Evolutionary conservation across 2,113 vertebrate species (phyloP).

Genomic region (Salvator merianae): DNA sequence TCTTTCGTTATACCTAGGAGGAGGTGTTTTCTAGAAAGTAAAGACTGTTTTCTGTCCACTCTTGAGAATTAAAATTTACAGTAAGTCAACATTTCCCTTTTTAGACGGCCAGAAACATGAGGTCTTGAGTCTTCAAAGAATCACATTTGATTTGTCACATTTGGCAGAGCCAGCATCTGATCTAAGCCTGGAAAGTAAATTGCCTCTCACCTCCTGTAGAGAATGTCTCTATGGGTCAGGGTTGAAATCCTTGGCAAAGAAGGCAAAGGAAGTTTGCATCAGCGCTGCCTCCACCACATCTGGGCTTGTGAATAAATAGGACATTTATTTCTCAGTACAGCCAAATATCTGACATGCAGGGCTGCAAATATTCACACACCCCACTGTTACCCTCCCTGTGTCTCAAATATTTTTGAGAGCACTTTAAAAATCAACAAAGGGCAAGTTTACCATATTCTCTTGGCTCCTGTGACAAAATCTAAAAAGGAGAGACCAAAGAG

Average conservation of each 20-base stretch:
- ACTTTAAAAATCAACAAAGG: constrained; percentile 46
- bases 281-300: constrained; percentile 54
- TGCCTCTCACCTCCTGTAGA: constrained; percentile 66
- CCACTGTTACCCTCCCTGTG: constrained; percentile 38
- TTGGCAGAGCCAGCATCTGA: constrained; percentile 60
- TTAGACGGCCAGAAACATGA: constrained; percentile 17
- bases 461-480: constrained; percentile 55
- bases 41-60: not conserved
- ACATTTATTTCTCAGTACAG: constrained; percentile 24
- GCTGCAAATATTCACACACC: constrained; percentile 50
- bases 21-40: not conserved
- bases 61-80: not conserved
- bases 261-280: constrained; percentile 52
- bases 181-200: constrained; percentile 69
- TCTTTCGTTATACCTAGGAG: not conserved
- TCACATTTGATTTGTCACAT: constrained; percentile 53
- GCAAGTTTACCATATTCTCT: constrained; percentile 51
- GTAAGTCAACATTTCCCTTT: constrained; percentile 9
- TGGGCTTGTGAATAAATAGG: constrained; percentile 46
- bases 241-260: constrained; percentile 61
- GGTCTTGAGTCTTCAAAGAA: constrained; percentile 43
- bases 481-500: constrained; percentile 52
- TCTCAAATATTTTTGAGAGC: constrained; percentile 22
- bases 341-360: constrained; percentile 41
- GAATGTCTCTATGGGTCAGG: constrained; percentile 60